Conservation (phyloP, 2,888 invertebrate species). For the Daptonema setosum region DNA sequence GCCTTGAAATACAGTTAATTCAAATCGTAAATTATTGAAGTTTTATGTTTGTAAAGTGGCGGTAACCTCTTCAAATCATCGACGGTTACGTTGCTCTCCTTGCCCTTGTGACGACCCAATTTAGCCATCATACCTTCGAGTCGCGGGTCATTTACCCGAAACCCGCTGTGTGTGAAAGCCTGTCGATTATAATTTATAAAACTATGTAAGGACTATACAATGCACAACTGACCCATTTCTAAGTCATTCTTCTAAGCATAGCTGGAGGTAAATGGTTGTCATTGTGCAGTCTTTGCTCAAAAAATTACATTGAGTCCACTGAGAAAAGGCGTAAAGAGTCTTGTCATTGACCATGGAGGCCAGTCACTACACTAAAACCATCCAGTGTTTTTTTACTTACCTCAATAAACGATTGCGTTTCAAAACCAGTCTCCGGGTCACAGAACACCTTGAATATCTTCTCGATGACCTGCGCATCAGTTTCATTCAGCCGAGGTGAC, state of each 20-base stretch:
- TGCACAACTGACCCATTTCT: too few species aligned
- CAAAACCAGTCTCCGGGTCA: not conserved
- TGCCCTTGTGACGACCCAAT: not conserved
- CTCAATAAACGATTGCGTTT: not conserved
- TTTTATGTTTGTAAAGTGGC: not conserved
- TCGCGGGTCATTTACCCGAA: not conserved
- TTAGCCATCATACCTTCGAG: not conserved
- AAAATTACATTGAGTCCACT: not conserved
- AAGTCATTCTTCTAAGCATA: too few species aligned
- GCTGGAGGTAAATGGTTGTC: too few species aligned
- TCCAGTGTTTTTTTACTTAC: not conserved
- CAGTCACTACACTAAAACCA: not conserved
- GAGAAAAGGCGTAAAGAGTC: not conserved
- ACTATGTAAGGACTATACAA: too few species aligned
- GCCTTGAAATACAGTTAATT: not conserved
- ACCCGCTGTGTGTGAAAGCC: not conserved
- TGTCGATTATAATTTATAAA: not conserved
- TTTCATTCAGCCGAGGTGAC: too few species aligned
- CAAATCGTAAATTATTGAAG: not conserved
- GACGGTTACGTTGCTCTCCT: not conserved
- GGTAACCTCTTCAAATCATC: not conserved
- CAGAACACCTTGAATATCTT: not conserved
- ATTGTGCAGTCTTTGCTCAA: not conserved
- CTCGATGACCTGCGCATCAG: too few species aligned
- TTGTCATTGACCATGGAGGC: not conserved